A percentile compares a stretch with the other conserved stretches of the same genome.
phyloP scores from a whole-genome alignment of 2,888 invertebrate species.

The Spilosoma lubricipeda region DNA sequence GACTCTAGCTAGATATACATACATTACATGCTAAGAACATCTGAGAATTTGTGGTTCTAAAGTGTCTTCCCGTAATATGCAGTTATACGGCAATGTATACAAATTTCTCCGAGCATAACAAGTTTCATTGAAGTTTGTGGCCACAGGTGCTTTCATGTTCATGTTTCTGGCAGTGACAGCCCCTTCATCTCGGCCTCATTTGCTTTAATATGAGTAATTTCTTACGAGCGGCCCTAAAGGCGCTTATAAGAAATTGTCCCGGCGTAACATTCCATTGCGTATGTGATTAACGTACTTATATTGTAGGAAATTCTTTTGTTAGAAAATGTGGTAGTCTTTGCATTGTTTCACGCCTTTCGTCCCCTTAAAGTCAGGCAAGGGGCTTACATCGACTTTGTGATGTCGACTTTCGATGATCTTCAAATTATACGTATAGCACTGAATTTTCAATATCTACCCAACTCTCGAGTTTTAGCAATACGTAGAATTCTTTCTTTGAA shows the following conservation, averaged over 20 bases:
- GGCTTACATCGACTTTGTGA: slow-evolving; percentile 74
- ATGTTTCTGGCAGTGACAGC: slow-evolving; percentile 39
- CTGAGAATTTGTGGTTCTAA: slow-evolving; percentile 36
- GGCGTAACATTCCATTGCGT: slow-evolving; percentile 51
- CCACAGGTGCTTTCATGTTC: slow-evolving; percentile 54
- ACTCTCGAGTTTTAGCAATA: background rate
- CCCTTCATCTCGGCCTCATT: slow-evolving; percentile 42
- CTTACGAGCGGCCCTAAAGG: slow-evolving; percentile 40
- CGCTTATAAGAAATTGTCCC: slow-evolving; percentile 28
- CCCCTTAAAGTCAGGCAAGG: slow-evolving; percentile 66
- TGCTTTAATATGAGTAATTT: slow-evolving; percentile 46
- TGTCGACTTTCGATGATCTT: slow-evolving; percentile 66
- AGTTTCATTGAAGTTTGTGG: slow-evolving; percentile 53
- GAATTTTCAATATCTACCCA: slow-evolving; percentile 36
- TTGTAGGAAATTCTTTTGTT: slow-evolving; percentile 72
- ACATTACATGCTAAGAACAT: slow-evolving; percentile 35
- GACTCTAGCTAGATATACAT: slow-evolving; percentile 28
- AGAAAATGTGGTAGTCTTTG: slow-evolving; percentile 63
- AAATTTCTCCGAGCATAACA: slow-evolving; percentile 42
- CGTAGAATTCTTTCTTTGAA: background rate
- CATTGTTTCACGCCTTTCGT: slow-evolving; percentile 59
- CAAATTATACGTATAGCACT: slow-evolving; percentile 57
- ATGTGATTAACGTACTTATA: slow-evolving; percentile 68
- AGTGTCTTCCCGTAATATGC: slow-evolving; percentile 35
- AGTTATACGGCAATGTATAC: slow-evolving; percentile 36